phyloP scores from a whole-genome alignment of 2,797 vertebrate species.

The Pangasius djambal region DNA sequence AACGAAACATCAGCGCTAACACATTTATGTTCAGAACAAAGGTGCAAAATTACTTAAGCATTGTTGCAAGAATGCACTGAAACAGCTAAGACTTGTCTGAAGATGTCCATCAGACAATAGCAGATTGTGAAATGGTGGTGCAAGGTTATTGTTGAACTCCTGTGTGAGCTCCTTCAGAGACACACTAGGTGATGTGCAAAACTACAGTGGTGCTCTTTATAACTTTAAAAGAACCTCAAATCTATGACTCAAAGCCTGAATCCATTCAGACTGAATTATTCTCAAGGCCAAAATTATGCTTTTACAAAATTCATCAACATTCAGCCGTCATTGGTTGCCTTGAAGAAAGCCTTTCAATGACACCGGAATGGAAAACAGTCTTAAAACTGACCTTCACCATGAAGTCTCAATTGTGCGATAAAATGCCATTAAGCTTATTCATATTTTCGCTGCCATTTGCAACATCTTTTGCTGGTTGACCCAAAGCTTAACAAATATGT shows the following conservation, averaged over 20 bases:
- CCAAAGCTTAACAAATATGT: background rate
- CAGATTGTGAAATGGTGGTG: background rate
- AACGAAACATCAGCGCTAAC: background rate
- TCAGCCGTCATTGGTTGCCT: background rate
- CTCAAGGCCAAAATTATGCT: constrained; percentile 41
- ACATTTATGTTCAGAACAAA: background rate
- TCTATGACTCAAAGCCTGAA: constrained; percentile 19
- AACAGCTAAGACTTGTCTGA: background rate
- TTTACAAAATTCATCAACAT: constrained; percentile 38
- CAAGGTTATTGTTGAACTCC: background rate
- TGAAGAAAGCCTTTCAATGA: constrained; percentile 7
- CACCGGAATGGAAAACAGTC: constrained; percentile 9
- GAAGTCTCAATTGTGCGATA: constrained; percentile 6
- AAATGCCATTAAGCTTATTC: background rate
- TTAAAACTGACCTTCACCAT: constrained; percentile 40
- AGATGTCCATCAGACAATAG: background rate
- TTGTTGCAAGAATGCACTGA: background rate
- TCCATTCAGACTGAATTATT: constrained; percentile 40
- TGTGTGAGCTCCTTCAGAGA: background rate
- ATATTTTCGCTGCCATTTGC: background rate
- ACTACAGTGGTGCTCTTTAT: constrained; percentile 28
- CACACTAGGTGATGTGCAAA: constrained; percentile 19
- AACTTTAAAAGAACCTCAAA: constrained; percentile 31
- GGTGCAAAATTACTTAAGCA: background rate
- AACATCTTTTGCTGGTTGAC: background rate